These are phyloP conservation scores for Macaria liturata DNA, from an alignment of 2,888 invertebrate genomes.

Conservation along the genomic window DNA sequence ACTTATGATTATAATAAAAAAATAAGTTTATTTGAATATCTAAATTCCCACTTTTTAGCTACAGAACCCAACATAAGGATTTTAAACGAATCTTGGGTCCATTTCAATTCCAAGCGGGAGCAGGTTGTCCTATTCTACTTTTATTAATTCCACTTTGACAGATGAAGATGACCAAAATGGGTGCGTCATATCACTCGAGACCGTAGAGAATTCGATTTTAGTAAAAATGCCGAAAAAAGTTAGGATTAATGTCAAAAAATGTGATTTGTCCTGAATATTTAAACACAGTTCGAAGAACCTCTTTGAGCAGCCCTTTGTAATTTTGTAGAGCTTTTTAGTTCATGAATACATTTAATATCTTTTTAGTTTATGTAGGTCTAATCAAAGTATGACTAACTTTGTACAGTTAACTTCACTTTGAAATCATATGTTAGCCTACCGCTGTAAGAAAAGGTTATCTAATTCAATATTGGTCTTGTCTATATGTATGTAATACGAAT, in stretches of 20 bases:
- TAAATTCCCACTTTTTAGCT: no score
- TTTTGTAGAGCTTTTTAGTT: conserved; percentile 4
- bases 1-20: no score
- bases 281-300: conserved; percentile 2
- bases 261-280: conserved; percentile 26
- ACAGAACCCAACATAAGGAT: no score
- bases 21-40: no score
- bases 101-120: conserved; percentile 31
- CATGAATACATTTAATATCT: no score
- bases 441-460: no score
- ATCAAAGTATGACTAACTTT: no score
- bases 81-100: neutral
- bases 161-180: conserved; percentile 64
- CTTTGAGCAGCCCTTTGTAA: neutral
- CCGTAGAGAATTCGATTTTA: conserved; percentile 22
- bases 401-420: no score
- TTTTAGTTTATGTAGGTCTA: no score
- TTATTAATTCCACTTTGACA: conserved; percentile 74
- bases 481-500: no score
- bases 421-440: no score
- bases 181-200: conserved; percentile 50
- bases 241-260: conserved; percentile 29
- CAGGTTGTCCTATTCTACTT: conserved; percentile 49
- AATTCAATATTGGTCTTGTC: no score
- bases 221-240: conserved; percentile 13